Evolutionary conservation across 2,113 vertebrate genomes (phyloP).

Genomic region (Cranoglanis bouderius): DNA sequence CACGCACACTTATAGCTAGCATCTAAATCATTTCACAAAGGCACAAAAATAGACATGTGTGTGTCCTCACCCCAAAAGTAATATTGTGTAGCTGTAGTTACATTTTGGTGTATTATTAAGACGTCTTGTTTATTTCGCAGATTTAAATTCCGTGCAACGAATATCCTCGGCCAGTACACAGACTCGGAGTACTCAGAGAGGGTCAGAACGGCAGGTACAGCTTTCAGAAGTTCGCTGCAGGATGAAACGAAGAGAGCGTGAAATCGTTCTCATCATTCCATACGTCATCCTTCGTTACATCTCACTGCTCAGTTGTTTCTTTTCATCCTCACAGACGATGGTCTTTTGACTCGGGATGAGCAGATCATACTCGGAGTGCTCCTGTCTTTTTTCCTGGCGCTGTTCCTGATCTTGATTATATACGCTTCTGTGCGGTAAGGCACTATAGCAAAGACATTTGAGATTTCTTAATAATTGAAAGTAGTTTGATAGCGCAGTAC

Average conservation of each 20-base stretch:
- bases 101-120: not conserved
- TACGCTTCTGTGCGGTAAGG: conserved; percentile 90
- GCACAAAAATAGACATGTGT: not conserved
- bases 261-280: not conserved
- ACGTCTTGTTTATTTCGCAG: conserved; percentile 69
- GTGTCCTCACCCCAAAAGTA: not conserved
- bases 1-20: not conserved
- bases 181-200: conserved; percentile 93
- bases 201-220: conserved; percentile 88
- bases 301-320: not conserved
- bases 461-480: not conserved
- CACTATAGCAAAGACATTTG: not conserved
- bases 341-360: conserved; percentile 81
- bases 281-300: not conserved
- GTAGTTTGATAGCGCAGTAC: no score
- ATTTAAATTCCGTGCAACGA: conserved; percentile 96
- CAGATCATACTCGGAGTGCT: conserved; percentile 92
- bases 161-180: conserved; percentile 86
- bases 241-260: not conserved
- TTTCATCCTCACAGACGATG: conserved; percentile 73
- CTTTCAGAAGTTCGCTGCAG: not conserved
- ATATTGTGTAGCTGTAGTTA: not conserved
- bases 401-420: conserved; percentile 85
- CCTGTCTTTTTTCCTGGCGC: conserved; percentile 85
- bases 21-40: not conserved